phyloP scores from a whole-genome alignment of 2,797 vertebrate genomes.

The Pseudochromis fuscus region DNA sequence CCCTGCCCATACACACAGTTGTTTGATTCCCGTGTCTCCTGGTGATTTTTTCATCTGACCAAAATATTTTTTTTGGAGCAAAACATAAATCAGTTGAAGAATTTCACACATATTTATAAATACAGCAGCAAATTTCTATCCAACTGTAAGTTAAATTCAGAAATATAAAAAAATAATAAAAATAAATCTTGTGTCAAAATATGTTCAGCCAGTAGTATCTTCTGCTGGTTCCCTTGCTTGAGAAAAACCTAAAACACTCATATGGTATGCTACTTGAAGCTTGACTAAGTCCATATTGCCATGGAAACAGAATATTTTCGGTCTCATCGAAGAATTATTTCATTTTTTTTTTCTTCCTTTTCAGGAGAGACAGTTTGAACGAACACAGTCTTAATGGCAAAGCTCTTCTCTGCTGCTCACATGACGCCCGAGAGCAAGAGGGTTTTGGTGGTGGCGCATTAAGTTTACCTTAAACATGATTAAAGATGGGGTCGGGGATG shows the following conservation, averaged over 20 bases:
- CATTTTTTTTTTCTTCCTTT: constrained; percentile 40
- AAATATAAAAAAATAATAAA: background rate
- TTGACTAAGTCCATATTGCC: constrained; percentile 74
- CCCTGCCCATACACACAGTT: background rate
- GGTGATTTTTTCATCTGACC: background rate
- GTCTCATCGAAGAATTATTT: constrained; percentile 33
- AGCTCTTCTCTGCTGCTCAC: constrained; percentile 50
- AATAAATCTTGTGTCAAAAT: constrained; percentile 16
- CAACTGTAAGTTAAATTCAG: background rate
- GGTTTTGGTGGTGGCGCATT: constrained; percentile 45
- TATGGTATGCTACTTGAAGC: constrained; percentile 73
- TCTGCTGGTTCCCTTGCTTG: constrained; percentile 37
- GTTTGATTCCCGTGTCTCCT: background rate
- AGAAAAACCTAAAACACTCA: constrained; percentile 68
- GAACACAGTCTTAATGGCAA: constrained; percentile 49
- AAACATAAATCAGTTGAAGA: background rate
- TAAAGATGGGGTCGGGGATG: constrained; percentile 57
- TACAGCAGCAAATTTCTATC: background rate
- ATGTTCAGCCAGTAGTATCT: constrained; percentile 23
- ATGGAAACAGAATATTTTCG: constrained; percentile 77
- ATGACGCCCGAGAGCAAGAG: constrained; percentile 40
- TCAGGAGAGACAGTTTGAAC: constrained; percentile 49
- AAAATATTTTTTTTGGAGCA: background rate
- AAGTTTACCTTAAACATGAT: constrained; percentile 74
- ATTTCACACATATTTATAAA: background rate